Conservation (phyloP, 2,797 vertebrate genomes). For the Avahi laniger region DNA sequence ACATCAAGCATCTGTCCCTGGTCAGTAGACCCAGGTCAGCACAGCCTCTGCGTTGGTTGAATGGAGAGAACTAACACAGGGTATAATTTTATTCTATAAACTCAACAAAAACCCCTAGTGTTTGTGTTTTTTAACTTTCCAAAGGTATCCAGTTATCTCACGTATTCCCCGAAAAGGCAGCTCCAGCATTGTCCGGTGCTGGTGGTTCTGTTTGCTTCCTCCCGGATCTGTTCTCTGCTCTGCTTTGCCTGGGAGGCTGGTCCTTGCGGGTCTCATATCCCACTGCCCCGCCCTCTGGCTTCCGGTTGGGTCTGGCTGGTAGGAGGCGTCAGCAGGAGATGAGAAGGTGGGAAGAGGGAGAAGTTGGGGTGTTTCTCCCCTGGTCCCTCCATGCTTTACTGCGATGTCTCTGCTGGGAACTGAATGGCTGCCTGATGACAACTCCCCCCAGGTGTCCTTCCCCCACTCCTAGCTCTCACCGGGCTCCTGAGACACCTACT, state of each 20-base stretch:
- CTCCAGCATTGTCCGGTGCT: too few relatives aligned
- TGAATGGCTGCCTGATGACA: too few relatives aligned
- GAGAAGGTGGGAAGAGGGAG: not conserved
- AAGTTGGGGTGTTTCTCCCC: not conserved
- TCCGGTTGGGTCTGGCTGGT: not conserved
- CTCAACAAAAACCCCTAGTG: not conserved
- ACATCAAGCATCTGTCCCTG: not conserved
- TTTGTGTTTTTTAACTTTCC: not conserved
- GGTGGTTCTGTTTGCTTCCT: not conserved
- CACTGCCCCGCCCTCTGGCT: not conserved
- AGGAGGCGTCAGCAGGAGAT: not conserved
- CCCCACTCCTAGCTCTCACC: not conserved
- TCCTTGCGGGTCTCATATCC: fast-evolving
- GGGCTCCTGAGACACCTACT: not conserved
- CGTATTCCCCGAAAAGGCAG: not conserved
- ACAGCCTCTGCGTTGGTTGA: not conserved
- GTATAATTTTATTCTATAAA: not conserved
- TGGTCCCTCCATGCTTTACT: not conserved
- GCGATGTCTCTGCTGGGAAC: not conserved
- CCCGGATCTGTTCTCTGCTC: not conserved
- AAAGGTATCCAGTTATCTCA: not conserved
- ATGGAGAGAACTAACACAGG: not conserved
- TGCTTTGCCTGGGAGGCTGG: not conserved
- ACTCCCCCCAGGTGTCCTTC: not conserved
- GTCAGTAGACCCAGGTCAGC: not conserved